phyloP scores from a whole-genome alignment of 2,888 invertebrate species.

The Celastrina argiolus region DNA sequence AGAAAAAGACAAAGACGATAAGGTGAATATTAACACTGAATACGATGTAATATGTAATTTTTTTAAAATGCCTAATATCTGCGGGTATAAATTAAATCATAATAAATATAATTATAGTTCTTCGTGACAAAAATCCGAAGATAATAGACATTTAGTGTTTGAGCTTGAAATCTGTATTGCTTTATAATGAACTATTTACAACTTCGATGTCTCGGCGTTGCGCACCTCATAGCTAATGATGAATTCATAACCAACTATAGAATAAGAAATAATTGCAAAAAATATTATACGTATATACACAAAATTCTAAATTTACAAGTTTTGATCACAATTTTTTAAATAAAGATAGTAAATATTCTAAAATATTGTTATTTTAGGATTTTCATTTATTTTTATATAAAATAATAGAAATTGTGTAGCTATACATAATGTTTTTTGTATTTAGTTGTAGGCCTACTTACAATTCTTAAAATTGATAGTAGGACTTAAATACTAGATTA shows the following conservation, averaged over 20 bases:
- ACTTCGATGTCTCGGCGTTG: not conserved
- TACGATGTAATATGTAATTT: not conserved
- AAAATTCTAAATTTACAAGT: not conserved
- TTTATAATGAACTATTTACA: no score
- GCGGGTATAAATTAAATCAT: not conserved
- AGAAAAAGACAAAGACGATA: constrained; percentile 70
- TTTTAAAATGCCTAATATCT: not conserved
- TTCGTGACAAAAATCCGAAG: not conserved
- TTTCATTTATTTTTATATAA: no score
- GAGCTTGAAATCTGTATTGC: no score
- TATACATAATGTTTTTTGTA: not conserved
- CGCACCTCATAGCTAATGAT: not conserved
- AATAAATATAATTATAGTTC: not conserved
- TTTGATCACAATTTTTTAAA: no score
- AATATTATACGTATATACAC: not conserved
- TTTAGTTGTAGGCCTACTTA: not conserved
- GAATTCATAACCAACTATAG: not conserved
- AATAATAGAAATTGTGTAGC: not conserved
- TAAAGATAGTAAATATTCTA: no score
- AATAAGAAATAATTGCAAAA: not conserved
- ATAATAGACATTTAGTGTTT: not conserved
- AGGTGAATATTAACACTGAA: constrained; percentile 55
- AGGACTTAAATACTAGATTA: not conserved
- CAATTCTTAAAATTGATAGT: not conserved
- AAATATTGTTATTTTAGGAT: no score